These are phyloP conservation scores for Sarcophaga variegata DNA, from an alignment of 2,888 invertebrate species.

Conservation along the genomic window DNA sequence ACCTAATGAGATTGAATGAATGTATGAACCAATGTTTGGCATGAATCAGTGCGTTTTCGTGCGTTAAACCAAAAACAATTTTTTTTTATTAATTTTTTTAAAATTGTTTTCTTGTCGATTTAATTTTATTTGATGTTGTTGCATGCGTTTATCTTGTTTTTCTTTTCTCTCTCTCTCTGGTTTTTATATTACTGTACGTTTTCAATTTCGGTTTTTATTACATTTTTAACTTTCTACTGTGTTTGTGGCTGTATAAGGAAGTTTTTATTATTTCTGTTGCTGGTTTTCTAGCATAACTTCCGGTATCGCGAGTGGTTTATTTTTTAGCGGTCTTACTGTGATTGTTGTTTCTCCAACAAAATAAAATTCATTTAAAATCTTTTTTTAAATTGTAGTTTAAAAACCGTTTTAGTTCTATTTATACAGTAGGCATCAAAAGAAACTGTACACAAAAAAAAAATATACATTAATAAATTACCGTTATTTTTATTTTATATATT, in stretches of 20 bases:
- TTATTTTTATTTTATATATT: too few species aligned
- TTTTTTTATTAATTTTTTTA: not conserved
- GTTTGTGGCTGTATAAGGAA: not conserved
- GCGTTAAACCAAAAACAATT: slow-evolving; percentile 37
- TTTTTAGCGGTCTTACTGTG: slow-evolving; percentile 13
- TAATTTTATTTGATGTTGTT: slow-evolving; percentile 16
- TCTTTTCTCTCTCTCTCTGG: slow-evolving; percentile 31
- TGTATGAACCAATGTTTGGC: too few species aligned
- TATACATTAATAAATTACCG: too few species aligned
- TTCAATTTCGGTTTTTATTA: not conserved
- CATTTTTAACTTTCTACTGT: not conserved
- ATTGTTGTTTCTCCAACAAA: slow-evolving; percentile 13
- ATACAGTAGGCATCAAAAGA: too few species aligned
- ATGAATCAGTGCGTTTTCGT: slow-evolving; percentile 40
- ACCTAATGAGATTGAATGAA: slow-evolving; percentile 1
- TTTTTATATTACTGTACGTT: slow-evolving; percentile 1
- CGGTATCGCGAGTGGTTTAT: slow-evolving; percentile 44
- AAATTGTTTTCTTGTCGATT: not conserved
- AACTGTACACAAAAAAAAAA: too few species aligned
- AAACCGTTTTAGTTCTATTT: too few species aligned
- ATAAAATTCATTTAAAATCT: slow-evolving; percentile 27
- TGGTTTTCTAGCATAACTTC: slow-evolving; percentile 51
- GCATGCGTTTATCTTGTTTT: not conserved
- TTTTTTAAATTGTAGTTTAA: not conserved
- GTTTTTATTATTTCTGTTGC: slow-evolving; percentile 15